These are phyloP conservation scores for Trichonephila inaurata DNA, from an alignment of 1,140 invertebrate genomes.

Conservation along the genomic window DNA sequence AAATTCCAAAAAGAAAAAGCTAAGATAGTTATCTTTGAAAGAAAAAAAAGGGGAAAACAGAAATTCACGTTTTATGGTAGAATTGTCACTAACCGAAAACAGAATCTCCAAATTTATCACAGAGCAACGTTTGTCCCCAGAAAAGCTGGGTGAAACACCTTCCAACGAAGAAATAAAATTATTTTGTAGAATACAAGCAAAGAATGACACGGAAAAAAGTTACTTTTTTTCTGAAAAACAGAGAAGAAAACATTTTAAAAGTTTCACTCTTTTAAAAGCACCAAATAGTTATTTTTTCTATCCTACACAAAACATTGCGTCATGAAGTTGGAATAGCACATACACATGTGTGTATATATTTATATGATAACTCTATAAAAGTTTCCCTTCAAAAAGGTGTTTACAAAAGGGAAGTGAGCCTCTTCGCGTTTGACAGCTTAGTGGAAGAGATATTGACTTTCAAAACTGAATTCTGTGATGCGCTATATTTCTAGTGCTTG, in stretches of 20 bases:
- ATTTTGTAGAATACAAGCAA: background rate
- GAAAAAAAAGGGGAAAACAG: too few relatives aligned
- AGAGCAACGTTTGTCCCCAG: background rate
- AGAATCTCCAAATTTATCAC: background rate
- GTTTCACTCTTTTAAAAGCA: conserved; percentile 34
- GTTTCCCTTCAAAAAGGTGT: background rate
- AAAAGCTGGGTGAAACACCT: background rate
- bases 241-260: background rate
- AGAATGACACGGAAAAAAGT: too few relatives aligned
- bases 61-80: background rate
- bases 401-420: background rate
- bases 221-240: too few relatives aligned
- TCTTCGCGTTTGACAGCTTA: conserved; percentile 43
- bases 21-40: too few relatives aligned
- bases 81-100: background rate
- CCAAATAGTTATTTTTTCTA: conserved; percentile 61
- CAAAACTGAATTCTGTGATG: conserved; percentile 14
- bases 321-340: background rate
- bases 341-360: background rate
- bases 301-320: conserved; percentile 13
- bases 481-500: background rate
- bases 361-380: background rate
- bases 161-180: conserved; percentile 13
- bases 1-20: too few relatives aligned
- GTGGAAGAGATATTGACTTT: conserved; percentile 23